A percentile compares a stretch with the other conserved stretches of the same genome.
phyloP scores from a whole-genome alignment of 2,797 vertebrate genomes.

The Falco naumanni region DNA sequence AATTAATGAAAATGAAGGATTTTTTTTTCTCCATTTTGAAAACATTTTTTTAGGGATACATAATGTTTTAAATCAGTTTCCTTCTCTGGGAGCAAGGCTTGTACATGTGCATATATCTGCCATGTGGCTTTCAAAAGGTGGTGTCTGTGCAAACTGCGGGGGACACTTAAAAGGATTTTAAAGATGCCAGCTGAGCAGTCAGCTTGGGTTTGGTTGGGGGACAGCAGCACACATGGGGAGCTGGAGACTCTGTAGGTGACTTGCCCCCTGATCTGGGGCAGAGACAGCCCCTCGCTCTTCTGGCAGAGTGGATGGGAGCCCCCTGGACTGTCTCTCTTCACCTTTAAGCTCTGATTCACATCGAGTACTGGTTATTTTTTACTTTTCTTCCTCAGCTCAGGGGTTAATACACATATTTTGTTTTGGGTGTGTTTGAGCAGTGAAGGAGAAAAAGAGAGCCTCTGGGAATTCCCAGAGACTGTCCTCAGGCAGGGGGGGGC shows the following conservation, averaged over 20 bases:
- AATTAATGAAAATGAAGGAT: background rate
- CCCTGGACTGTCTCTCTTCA: background rate
- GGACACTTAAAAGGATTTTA: background rate
- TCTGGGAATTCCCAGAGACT: background rate
- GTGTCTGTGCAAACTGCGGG: background rate
- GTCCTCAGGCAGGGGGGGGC: background rate
- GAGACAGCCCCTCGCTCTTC: background rate
- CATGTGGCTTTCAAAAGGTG: background rate
- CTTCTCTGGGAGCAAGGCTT: background rate
- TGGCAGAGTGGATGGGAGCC: background rate
- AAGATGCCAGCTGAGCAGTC: background rate
- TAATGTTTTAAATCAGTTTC: background rate
- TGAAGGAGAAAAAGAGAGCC: background rate
- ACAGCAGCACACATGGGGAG: background rate
- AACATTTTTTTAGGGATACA: background rate
- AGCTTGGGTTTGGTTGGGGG: background rate
- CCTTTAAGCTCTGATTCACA: background rate
- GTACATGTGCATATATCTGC: background rate
- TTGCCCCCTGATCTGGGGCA: background rate
- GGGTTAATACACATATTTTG: rapidly evolving
- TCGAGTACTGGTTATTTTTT: rapidly evolving
- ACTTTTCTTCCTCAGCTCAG: background rate
- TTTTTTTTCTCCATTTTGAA: background rate
- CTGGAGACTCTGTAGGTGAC: background rate
- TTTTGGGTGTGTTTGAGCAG: background rate